A percentile compares a stretch with the other conserved stretches of the same genome.
phyloP scores from a whole-genome alignment of 2,113 vertebrate species.

The Xiphophorus maculatus region DNA sequence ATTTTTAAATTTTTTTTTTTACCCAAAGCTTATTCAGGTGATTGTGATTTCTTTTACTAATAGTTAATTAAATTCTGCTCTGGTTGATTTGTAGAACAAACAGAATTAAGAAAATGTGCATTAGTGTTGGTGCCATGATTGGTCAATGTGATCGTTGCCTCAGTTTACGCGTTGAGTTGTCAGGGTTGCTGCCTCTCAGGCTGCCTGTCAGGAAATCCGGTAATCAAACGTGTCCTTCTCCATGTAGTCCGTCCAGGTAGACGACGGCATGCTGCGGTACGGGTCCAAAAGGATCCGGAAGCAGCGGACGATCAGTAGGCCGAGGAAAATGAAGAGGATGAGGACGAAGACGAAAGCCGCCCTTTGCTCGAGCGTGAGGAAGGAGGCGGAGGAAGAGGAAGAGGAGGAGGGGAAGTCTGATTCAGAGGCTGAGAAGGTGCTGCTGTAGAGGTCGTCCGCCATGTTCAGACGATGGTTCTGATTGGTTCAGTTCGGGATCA shows the following conservation, averaged over 20 bases:
- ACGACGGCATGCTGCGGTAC: conserved; percentile 84
- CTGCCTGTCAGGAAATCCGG: conserved; percentile 80
- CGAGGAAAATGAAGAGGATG: conserved; percentile 83
- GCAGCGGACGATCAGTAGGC: conserved; percentile 82
- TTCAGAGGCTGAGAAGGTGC: conserved; percentile 75
- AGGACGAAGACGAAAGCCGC: conserved; percentile 81
- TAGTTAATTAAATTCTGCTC: background rate
- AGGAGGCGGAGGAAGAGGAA: conserved; percentile 48
- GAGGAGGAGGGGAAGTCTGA: conserved; percentile 46
- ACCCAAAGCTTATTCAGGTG: background rate
- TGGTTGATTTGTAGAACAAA: background rate
- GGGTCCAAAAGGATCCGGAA: conserved; percentile 85
- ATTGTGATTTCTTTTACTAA: background rate
- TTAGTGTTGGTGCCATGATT: conserved; percentile 12
- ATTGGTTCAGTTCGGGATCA: conserved; percentile 1
- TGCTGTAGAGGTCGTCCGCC: conserved; percentile 75
- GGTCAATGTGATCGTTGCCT: conserved; percentile 4
- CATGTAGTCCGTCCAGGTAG: conserved; percentile 85
- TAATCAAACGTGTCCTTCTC: conserved; percentile 85
- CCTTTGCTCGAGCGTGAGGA: conserved; percentile 80
- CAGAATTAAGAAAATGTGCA: conserved; percentile 2
- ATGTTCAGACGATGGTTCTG: conserved; percentile 44
- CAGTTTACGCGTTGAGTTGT: conserved; percentile 7
- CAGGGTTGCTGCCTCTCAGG: conserved; percentile 57
- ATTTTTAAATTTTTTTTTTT: background rate